Conservation (phyloP, 2,888 invertebrate species). For the Shargacucullia verbasci region DNA sequence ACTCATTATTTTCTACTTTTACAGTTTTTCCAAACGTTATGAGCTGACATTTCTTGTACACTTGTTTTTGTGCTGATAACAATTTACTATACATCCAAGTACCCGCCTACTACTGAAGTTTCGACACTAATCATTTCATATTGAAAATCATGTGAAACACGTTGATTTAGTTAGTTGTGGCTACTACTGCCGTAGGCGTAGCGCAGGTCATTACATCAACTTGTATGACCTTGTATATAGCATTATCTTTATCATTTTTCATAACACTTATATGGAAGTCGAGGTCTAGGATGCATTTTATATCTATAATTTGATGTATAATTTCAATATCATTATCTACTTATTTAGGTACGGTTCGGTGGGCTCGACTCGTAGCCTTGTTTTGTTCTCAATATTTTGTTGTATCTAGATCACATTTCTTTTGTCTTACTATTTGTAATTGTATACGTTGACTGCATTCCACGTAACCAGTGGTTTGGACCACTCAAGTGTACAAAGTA, state of each 20-base stretch:
- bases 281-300: slow-evolving; percentile 52
- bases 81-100: slow-evolving; percentile 51
- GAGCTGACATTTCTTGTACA: slow-evolving; percentile 13
- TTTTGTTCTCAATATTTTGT: slow-evolving; percentile 52
- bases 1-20: no score
- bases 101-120: slow-evolving; percentile 63
- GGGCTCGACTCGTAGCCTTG: slow-evolving; percentile 50
- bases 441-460: slow-evolving; percentile 73
- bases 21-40: no score
- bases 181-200: slow-evolving; percentile 63
- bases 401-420: slow-evolving; percentile 59
- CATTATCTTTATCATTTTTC: slow-evolving; percentile 56
- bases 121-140: slow-evolving; percentile 62
- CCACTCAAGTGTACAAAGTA: slow-evolving; percentile 73
- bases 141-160: slow-evolving; percentile 61
- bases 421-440: slow-evolving; percentile 64
- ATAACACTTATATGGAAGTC: slow-evolving; percentile 51
- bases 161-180: slow-evolving; percentile 63
- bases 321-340: slow-evolving; percentile 42
- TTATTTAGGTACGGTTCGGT: slow-evolving; percentile 44
- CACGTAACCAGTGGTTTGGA: slow-evolving; percentile 70
- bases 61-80: slow-evolving; percentile 35
- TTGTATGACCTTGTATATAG: slow-evolving; percentile 66
- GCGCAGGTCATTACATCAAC: slow-evolving; percentile 52
- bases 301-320: slow-evolving; percentile 44